A percentile compares a stretch with the other conserved stretches of the same genome.
Conservation (phyloP, 2,113 vertebrate genomes). For the Tichodroma muraria region DNA sequence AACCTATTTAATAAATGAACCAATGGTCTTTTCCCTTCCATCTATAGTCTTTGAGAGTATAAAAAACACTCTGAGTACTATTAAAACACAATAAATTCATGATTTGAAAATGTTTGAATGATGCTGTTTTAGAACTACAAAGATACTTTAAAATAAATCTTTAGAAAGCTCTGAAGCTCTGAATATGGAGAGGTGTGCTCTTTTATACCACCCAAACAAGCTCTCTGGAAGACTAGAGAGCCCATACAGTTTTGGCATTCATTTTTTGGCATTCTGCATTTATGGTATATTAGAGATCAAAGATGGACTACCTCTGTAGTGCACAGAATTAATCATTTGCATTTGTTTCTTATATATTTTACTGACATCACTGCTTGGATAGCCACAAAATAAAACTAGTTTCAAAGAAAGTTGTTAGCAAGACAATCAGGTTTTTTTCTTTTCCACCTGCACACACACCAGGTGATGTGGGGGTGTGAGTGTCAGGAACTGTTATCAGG, state of each 20-base stretch:
- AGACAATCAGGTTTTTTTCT: background rate
- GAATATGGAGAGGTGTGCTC: background rate
- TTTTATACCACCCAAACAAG: background rate
- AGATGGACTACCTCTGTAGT: rapidly evolving
- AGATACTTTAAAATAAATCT: background rate
- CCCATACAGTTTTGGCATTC: background rate
- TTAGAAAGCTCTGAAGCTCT: background rate
- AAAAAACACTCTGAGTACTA: background rate
- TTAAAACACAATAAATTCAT: background rate
- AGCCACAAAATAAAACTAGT: background rate
- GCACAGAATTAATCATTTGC: background rate
- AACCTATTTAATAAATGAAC: background rate
- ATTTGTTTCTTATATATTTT: background rate
- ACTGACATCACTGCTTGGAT: background rate
- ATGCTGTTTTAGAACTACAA: background rate
- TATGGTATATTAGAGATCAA: background rate
- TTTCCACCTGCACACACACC: background rate
- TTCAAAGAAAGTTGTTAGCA: background rate
- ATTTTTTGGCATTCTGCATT: background rate
- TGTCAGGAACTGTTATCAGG: background rate
- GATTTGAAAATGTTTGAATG: background rate
- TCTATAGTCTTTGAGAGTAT: background rate
- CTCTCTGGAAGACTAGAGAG: background rate
- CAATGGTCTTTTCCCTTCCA: background rate
- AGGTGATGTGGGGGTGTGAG: rapidly evolving